Evolutionary conservation across 53 echinoderm and acorn worm genomes (phyloP).

Genomic region (Henricia sp.): DNA sequence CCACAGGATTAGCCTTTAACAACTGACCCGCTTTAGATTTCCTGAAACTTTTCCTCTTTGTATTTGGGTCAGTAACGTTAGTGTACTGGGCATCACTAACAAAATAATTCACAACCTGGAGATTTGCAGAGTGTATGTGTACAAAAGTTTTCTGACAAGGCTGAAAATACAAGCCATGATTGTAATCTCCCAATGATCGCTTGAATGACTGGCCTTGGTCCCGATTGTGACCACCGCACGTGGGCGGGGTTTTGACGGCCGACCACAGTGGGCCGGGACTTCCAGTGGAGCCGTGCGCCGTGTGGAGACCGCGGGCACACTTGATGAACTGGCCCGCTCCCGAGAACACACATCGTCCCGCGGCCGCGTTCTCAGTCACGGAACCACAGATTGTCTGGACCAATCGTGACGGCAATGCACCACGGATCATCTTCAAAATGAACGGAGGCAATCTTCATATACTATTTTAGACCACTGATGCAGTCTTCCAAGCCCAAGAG

Average conservation of each 20-base stretch:
- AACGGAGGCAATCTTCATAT: background rate
- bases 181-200: slow-evolving; percentile 22
- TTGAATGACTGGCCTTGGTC: slow-evolving; percentile 41
- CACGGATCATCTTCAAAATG: slow-evolving; percentile 37
- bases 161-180: background rate
- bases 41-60: slow-evolving; percentile 4
- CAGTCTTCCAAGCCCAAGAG: slow-evolving; percentile 44
- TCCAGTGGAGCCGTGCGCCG: background rate
- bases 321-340: background rate
- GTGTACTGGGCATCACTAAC: slow-evolving; percentile 28
- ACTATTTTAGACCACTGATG: background rate
- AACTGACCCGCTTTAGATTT: slow-evolving; percentile 40
- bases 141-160: slow-evolving; percentile 34
- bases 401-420: slow-evolving; percentile 17
- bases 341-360: background rate
- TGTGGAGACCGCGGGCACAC: background rate
- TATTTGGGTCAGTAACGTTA: background rate
- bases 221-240: slow-evolving; percentile 23
- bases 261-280: background rate
- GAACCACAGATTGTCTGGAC: background rate
- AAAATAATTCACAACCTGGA: slow-evolving; percentile 56
- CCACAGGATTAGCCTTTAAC: slow-evolving; percentile 11
- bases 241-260: slow-evolving; percentile 41
- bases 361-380: background rate
- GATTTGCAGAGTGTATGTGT: slow-evolving; percentile 2